Conservation (phyloP, 2,888 invertebrate species). For the Merodon equestris region DNA sequence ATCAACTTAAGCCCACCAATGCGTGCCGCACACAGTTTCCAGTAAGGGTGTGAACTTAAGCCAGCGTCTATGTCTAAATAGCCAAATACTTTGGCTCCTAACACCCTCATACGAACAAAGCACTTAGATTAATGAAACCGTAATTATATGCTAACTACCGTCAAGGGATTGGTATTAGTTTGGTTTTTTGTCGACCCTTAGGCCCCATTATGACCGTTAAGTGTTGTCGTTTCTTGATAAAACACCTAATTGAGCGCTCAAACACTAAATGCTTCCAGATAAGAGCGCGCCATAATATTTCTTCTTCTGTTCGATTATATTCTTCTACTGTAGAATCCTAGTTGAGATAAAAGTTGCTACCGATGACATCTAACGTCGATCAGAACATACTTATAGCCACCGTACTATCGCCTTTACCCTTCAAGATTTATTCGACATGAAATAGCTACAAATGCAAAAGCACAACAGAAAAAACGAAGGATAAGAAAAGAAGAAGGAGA, state of each 20-base stretch:
- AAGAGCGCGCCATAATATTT: not conserved
- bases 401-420: no score
- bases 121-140: constrained; percentile 71
- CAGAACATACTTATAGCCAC: no score
- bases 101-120: constrained; percentile 32
- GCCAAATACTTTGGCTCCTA: constrained; percentile 11
- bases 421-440: constrained; percentile 47
- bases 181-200: constrained; percentile 39
- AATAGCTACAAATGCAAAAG: constrained; percentile 29
- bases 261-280: constrained; percentile 34
- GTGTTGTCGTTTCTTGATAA: constrained; percentile 38
- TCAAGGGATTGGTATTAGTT: constrained; percentile 45
- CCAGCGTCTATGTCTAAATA: constrained; percentile 4
- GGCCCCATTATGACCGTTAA: constrained; percentile 38
- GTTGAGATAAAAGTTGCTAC: no score
- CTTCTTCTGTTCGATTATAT: no score
- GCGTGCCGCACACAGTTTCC: not conserved
- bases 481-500: no score
- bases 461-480: constrained; percentile 3
- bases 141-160: constrained; percentile 67
- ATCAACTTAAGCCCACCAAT: constrained; percentile 30
- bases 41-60: constrained; percentile 1
- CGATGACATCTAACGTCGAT: no score
- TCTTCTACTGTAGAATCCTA: no score
- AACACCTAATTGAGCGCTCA: constrained; percentile 23